A percentile compares a stretch with the other conserved stretches of the same genome.
Evolutionary conservation across 2,797 vertebrate genomes (phyloP).

Genomic region (Heteromormyrus szaboi): DNA sequence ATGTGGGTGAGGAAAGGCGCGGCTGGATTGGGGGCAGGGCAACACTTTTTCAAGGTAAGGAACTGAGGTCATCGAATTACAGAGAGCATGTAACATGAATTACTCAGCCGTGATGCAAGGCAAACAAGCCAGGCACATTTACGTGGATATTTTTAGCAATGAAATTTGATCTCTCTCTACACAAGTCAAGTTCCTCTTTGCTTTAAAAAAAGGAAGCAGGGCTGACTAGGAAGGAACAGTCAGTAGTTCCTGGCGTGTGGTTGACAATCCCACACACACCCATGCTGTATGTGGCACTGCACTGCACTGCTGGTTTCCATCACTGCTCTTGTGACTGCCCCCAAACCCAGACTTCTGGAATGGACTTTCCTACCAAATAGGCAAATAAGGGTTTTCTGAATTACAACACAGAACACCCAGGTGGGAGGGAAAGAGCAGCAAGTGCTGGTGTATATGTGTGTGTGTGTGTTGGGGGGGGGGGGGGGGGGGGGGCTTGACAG

Average conservation of each 20-base stretch:
- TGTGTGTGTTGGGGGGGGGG: neutral
- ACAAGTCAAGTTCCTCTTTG: neutral
- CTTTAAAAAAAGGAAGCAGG: conserved; percentile 4
- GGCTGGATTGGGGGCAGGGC: neutral
- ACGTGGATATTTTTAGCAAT: neutral
- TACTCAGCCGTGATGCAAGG: neutral
- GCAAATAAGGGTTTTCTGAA: neutral
- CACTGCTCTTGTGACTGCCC: neutral
- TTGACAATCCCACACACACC: neutral
- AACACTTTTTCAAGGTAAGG: neutral
- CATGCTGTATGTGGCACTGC: neutral
- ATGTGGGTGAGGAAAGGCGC: neutral
- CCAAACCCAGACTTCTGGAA: conserved; percentile 4
- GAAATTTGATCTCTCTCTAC: neutral
- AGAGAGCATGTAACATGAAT: neutral
- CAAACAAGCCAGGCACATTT: neutral
- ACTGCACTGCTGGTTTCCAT: neutral
- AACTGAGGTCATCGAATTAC: neutral
- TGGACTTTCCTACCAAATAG: neutral
- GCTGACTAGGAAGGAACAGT: neutral
- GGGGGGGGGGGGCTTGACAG: neutral
- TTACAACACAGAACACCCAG: neutral
- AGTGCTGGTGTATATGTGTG: neutral
- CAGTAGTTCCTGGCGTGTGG: neutral
- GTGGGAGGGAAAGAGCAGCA: neutral